Conservation (phyloP, 2,888 invertebrate genomes). For the Ptilodon capucinus region DNA sequence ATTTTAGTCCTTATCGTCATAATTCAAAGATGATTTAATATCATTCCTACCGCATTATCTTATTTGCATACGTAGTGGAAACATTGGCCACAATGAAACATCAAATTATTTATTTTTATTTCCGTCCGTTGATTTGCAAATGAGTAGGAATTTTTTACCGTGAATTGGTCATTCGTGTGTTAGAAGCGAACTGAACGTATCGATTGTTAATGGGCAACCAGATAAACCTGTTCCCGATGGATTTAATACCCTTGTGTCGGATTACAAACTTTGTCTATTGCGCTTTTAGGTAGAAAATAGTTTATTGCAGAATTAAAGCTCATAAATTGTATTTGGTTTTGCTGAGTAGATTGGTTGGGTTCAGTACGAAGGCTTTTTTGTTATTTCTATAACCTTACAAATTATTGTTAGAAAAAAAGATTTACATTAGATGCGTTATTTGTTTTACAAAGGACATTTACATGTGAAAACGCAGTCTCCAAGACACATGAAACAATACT, state of each 20-base stretch:
- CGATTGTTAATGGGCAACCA: slow-evolving; percentile 43
- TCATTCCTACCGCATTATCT: neutral
- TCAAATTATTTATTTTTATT: slow-evolving; percentile 13
- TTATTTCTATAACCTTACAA: too few relatives aligned
- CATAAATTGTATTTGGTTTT: too few relatives aligned
- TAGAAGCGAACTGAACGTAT: slow-evolving; percentile 27
- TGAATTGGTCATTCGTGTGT: slow-evolving; percentile 17
- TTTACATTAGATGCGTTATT: too few relatives aligned
- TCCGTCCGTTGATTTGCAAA: slow-evolving; percentile 9
- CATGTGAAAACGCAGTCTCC: too few relatives aligned
- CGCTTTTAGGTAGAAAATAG: neutral
- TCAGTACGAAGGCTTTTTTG: too few relatives aligned
- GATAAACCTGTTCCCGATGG: slow-evolving; percentile 47
- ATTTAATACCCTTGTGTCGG: slow-evolving; percentile 44
- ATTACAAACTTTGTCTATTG: slow-evolving; percentile 22
- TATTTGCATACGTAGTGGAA: neutral
- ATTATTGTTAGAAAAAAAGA: too few relatives aligned
- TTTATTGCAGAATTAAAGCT: too few relatives aligned
- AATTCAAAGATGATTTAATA: too few relatives aligned
- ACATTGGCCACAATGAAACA: neutral
- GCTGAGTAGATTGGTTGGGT: too few relatives aligned
- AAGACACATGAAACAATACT: too few relatives aligned
- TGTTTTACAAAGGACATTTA: too few relatives aligned
- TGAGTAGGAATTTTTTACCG: slow-evolving; percentile 13
- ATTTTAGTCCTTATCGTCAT: too few relatives aligned